Evolutionary conservation across 1,140 invertebrate genomes (phyloP).

Genomic region (Trichonephila clavata): DNA sequence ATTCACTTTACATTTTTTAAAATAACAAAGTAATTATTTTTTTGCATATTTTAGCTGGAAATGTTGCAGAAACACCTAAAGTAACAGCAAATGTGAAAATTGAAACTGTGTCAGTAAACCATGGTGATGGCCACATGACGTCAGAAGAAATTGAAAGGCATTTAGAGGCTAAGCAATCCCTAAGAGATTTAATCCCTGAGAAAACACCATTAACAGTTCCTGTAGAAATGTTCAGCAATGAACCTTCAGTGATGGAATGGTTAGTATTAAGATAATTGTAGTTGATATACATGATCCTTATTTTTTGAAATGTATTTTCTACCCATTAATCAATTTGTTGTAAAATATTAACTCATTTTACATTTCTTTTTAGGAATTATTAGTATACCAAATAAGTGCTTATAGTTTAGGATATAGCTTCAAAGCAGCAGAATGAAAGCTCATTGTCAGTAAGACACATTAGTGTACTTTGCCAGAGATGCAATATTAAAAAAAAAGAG

Average conservation of each 20-base stretch:
- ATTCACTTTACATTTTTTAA: too few species aligned
- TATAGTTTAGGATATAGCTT: too few species aligned
- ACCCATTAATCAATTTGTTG: too few species aligned
- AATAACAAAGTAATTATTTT: too few species aligned
- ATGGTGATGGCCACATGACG: conserved; percentile 90
- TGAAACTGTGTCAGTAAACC: conserved; percentile 40
- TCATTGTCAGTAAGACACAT: too few species aligned
- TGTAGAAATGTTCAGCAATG: conserved; percentile 95
- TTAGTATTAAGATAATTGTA: conserved; percentile 79
- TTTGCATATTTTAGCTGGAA: background rate
- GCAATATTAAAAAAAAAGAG: too few species aligned
- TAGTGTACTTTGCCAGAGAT: too few species aligned
- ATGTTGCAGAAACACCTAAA: background rate
- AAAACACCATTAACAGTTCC: conserved; percentile 93
- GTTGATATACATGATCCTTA: background rate
- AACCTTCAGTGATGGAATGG: conserved; percentile 90
- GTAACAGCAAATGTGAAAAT: conserved; percentile 18
- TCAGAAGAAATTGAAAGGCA: conserved; percentile 94
- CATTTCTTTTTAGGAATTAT: too few species aligned
- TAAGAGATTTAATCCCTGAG: conserved; percentile 89
- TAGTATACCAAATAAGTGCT: too few species aligned
- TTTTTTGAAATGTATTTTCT: too few species aligned
- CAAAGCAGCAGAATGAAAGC: too few species aligned
- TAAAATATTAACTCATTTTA: too few species aligned
- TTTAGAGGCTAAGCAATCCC: conserved; percentile 89